Base-by-base conservation (phyloP, 2,113 vertebrate genomes). In the Rallus limicola region DNA sequence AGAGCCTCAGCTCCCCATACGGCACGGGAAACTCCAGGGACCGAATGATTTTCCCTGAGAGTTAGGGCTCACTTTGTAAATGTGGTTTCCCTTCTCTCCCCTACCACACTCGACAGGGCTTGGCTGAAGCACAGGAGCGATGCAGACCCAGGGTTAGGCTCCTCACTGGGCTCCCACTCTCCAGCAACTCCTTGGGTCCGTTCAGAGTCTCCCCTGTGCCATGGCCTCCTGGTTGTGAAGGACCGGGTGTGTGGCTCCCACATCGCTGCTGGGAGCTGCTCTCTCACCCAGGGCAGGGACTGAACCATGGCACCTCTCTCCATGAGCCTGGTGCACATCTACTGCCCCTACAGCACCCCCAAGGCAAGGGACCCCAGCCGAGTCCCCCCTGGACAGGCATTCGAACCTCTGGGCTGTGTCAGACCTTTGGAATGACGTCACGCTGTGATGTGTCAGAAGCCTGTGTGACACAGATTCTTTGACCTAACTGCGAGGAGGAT, bases 211-310 rank as follows among this genome's bases (percentile, higher is more conserved):
- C 26, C 1, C 0, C 29, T 12, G 42, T 29, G 34, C 38, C 33
- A 70, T 77, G 2, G 1, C 17, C 59, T 82, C 29, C 59, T 15
- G 44, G n/a, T 46, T 26, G 34, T 2, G 44, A 72, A n/a, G 40
- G 26, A 38, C 8, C 3, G 1, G 46, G 52, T 7, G 2, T 1
- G 0, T 0, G 0, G 17, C 53, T 79, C 52, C 38, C 48, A 20
- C 12, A 5, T 29, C 28, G 55, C 82, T 52, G 13, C 26, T 1
- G 53, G 25, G 25, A 29, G 74, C 38, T 55, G 23, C 48, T 82
- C 42, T 8, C 28, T n/a, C 31, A 50, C 23, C 13, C 1, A 2
- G 53, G 15, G 28, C 76, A 9, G 78, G 26, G 83, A 15, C 25
- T 1, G 1, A 56, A 77, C 28, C 46, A 20, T 8, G 1, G 63